Conservation (phyloP, 2,113 vertebrate genomes). For the Fulica atra region DNA sequence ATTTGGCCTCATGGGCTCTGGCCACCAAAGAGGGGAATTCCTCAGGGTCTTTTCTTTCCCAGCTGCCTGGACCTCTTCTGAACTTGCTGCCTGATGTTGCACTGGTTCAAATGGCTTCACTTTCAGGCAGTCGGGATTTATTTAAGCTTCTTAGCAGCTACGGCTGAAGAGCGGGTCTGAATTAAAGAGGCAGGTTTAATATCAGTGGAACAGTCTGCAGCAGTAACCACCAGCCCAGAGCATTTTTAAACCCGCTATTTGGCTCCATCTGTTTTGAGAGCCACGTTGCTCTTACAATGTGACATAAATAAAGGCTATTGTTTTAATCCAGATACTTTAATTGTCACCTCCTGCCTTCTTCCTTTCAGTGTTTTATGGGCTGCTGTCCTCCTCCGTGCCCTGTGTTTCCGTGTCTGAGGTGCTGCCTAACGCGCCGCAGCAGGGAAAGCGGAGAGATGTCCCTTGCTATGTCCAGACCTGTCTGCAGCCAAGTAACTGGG, state of each 20-base stretch:
- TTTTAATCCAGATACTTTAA: constrained; percentile 19
- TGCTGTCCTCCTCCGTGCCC: background rate
- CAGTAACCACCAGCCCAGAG: background rate
- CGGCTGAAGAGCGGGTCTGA: background rate
- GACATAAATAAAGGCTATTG: constrained; percentile 3
- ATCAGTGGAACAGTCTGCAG: constrained; percentile 12
- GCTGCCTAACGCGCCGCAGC: background rate
- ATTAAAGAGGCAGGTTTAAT: constrained; percentile 50
- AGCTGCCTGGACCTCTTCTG: constrained; percentile 33
- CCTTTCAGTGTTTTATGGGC: background rate
- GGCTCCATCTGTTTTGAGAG: background rate
- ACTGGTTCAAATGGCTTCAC: constrained; percentile 39
- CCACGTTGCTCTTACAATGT: background rate
- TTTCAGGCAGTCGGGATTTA: constrained; percentile 26
- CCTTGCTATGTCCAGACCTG: background rate
- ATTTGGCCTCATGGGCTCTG: constrained; percentile 77
- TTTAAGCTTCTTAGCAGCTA: constrained; percentile 12
- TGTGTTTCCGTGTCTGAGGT: background rate
- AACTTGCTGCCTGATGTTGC: constrained; percentile 6
- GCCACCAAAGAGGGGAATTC: constrained; percentile 22
- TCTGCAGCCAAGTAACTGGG: background rate
- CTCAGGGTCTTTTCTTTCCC: background rate
- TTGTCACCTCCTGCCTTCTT: background rate
- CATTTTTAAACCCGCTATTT: constrained; percentile 7
- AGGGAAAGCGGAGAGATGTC: background rate